These are phyloP conservation scores for Cyclargus thomasi DNA, from an alignment of 1,140 invertebrate species.

Conservation along the genomic window DNA sequence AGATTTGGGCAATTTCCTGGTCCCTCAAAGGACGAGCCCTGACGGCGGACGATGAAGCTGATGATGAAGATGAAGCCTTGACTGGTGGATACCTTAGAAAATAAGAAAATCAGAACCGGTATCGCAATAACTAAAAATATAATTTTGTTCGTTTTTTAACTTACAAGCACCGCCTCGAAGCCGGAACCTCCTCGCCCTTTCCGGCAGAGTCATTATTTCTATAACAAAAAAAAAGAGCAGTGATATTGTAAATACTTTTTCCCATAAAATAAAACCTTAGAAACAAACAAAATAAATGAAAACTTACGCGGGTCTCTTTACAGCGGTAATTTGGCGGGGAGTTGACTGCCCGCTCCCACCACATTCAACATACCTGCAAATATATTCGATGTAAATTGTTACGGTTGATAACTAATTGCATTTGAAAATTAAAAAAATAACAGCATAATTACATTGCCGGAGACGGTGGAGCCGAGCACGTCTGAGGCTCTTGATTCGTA, in stretches of 20 bases:
- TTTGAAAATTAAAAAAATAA: neutral
- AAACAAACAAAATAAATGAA: slow-evolving; percentile 15
- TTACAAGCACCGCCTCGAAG: slow-evolving; percentile 12
- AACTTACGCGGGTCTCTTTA: slow-evolving; percentile 17
- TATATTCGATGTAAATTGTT: slow-evolving; percentile 13
- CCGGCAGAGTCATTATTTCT: neutral
- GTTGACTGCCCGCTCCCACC: slow-evolving; percentile 15
- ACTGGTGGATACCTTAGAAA: slow-evolving; percentile 9
- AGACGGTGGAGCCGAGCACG: no score
- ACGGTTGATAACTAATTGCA: slow-evolving; percentile 14
- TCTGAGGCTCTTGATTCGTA: no score
- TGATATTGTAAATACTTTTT: slow-evolving; percentile 17
- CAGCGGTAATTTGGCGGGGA: slow-evolving; percentile 12
- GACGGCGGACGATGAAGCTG: slow-evolving; percentile 10
- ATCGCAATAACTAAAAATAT: slow-evolving; percentile 14
- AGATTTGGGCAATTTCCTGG: slow-evolving; percentile 16
- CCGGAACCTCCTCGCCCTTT: slow-evolving; percentile 16
- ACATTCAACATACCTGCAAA: slow-evolving; percentile 16
- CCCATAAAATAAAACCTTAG: slow-evolving; percentile 15
- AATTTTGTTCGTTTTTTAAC: slow-evolving; percentile 12
- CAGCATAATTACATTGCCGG: no score
- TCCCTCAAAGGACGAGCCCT: slow-evolving; percentile 16
- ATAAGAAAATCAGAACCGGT: slow-evolving; percentile 9
- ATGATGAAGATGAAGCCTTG: slow-evolving; percentile 5
- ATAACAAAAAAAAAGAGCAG: no score